Percentiles rank a stretch among this genome's conserved stretches.
Conservation (phyloP, 2,888 invertebrate species). For the Muscina levida region DNA sequence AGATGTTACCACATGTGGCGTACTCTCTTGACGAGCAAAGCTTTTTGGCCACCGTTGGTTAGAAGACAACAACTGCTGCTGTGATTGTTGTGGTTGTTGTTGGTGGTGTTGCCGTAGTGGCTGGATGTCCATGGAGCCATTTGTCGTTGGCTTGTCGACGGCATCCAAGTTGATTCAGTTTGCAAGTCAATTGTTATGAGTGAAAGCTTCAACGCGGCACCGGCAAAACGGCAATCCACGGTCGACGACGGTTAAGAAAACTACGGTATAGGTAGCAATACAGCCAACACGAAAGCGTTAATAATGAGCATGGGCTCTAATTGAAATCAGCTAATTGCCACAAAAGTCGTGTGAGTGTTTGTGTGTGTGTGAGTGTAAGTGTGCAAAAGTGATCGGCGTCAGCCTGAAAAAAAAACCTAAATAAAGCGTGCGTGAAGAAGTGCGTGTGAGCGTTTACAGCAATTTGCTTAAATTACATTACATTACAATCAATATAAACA, state of each 20-base stretch:
- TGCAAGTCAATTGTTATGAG: constrained; percentile 53
- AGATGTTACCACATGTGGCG: constrained; percentile 36
- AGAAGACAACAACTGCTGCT: constrained; percentile 58
- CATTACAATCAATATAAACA: constrained; percentile 10
- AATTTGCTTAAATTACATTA: constrained; percentile 28
- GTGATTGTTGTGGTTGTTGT: constrained; percentile 21
- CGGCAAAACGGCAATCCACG: constrained; percentile 53
- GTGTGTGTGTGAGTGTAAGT: constrained; percentile 37
- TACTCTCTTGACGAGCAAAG: constrained; percentile 47
- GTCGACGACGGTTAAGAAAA: neutral
- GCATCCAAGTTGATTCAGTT: constrained; percentile 13
- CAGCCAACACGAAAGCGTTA: constrained; percentile 22
- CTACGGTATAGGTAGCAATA: too few relatives aligned
- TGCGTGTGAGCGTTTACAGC: constrained; percentile 24
- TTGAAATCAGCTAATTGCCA: constrained; percentile 57
- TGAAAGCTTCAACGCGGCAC: constrained; percentile 60
- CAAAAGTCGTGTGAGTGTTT: constrained; percentile 46
- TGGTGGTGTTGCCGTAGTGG: neutral
- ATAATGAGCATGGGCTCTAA: constrained; percentile 43
- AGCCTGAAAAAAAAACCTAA: neutral
- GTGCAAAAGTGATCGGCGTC: neutral
- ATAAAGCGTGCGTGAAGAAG: neutral
- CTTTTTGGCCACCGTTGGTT: constrained; percentile 49
- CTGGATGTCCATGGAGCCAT: constrained; percentile 40
- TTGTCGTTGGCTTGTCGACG: constrained; percentile 43